Evolutionary conservation across 2,113 vertebrate genomes (phyloP).

Genomic region (Himantopus leucocephalus): DNA sequence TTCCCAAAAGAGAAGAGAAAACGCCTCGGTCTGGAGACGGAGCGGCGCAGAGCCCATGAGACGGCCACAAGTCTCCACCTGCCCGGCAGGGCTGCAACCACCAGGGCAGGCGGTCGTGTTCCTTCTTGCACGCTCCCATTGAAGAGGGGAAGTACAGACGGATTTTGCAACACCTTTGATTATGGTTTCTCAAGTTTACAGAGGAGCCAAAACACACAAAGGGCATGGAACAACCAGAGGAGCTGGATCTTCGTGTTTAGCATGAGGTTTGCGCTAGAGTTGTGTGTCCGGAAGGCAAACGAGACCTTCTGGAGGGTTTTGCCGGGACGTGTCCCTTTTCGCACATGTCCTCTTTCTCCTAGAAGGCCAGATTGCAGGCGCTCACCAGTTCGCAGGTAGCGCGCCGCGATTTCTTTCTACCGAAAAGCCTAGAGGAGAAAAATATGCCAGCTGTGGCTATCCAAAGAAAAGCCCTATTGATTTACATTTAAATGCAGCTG

Average conservation of each 20-base stretch:
- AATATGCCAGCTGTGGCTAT: background rate
- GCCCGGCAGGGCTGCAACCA: background rate
- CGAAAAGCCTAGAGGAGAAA: background rate
- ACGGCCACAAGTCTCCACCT: background rate
- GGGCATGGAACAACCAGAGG: accelerated
- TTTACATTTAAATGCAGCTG: conserved; percentile 26
- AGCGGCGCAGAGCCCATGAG: background rate
- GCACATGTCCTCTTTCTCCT: background rate
- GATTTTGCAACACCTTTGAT: background rate
- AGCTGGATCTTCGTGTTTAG: background rate
- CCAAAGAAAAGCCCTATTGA: conserved; percentile 3
- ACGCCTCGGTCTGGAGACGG: background rate
- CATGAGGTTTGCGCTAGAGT: background rate
- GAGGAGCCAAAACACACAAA: background rate
- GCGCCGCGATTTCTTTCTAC: background rate
- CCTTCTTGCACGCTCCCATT: background rate
- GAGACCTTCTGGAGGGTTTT: background rate
- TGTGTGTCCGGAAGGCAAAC: accelerated
- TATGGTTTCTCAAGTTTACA: background rate
- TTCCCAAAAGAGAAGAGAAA: background rate
- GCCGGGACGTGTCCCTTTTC: background rate
- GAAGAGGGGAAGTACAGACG: background rate
- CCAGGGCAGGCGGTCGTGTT: background rate
- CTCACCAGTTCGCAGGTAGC: background rate
- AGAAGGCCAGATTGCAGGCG: background rate